Evolutionary conservation across 2,888 invertebrate species (phyloP), one percentile per base, ranked within the genome.

Genomic region (Tanypteryx hageni): DNA sequence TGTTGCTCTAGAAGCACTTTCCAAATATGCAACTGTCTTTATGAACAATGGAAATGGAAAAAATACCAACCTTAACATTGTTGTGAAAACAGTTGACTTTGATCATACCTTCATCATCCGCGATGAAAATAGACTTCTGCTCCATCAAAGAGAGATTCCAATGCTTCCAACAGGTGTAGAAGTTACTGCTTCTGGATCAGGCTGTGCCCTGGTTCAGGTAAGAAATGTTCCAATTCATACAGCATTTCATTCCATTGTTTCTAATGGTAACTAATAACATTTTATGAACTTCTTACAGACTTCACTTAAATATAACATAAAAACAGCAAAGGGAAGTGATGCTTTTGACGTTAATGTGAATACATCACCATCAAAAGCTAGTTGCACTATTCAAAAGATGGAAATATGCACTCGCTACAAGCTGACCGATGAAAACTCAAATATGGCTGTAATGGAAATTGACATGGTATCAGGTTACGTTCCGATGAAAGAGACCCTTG

Each of bases 401-500:
- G 93, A 93, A 61, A 93, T 68, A 31, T 89, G 89, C 56, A 11
- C 89, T 11, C 44, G 95, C 94, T 91, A 94, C 94, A 0, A 94
- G 94, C 94, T 95, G 93, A 94, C 95, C 7, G 96, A 96, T 93
- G 95, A 95, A 93, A 95, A 95, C 76, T 96, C 96, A 44, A 96
- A 96, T 94, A 96, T 96, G 96, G 96, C 95, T 81, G 94, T 96
- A 9, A 94, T 96, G 93, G 97, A 97, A 94, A 95, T 97, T 56
- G 94, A 95, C 0, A 95, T 97, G 94, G 97, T 97, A 13, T 96
- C 96, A 4, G 97, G 97, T 0, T 97, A 96, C 94, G 95, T 96
- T 11, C 96, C 96, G 0, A 97, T 97, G 93, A 96, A 96, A 10
- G 94, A 95, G 0, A 95, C 96, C 0, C 95, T 97, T 0, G 96